Evolutionary conservation across 2,797 vertebrate species (phyloP), one percentile per base, ranked within the genome.

Genomic region (Uromys caudimaculatus): DNA sequence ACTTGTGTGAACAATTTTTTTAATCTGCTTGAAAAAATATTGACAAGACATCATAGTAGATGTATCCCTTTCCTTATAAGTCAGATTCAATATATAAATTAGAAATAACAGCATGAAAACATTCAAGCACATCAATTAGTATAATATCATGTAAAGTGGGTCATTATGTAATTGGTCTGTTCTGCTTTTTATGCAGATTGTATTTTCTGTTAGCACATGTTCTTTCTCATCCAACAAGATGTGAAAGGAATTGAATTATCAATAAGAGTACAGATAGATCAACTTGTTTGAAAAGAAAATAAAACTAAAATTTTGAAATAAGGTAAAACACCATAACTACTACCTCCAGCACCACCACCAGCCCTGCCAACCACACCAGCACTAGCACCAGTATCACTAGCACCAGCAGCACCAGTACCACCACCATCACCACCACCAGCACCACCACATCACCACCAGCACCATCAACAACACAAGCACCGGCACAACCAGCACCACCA

Each of bases 51-150:
- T 78, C 24, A 38, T 0, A 1, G 2, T 2, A 17, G 44, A 83
- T 71, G 4, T 32, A 75, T 77, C 87, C 2, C 52, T 73, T n/a
- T 44, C 32, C 84, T 88, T 32, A 56, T 82, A 71, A 64, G 56
- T 56, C 56, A 92, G n/a, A 85, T 83, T 93, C 67, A 64, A 29
- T 78, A 7, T 67, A 93, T 54, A 84, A 76, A 94, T 71, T 77
- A 85, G n/a, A 3, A 85, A 44, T 62, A 67, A 50, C 35, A 86
- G 79, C 32, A 67, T 38, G 56, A 90, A 90, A 76, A 29, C 13
- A 75, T 64, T 85, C 29, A 50, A 78, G 76, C 21, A 91, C 79
- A 60, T 67, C 62, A 92, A 91, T 88, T 86, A 54, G 23, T 76
- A 1, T 50, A 41, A 58, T 44, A 41, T 73, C 32, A 78, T 58